These are phyloP conservation scores for Scortum barcoo DNA, from an alignment of 2,113 vertebrate species.

Conservation along the genomic window DNA sequence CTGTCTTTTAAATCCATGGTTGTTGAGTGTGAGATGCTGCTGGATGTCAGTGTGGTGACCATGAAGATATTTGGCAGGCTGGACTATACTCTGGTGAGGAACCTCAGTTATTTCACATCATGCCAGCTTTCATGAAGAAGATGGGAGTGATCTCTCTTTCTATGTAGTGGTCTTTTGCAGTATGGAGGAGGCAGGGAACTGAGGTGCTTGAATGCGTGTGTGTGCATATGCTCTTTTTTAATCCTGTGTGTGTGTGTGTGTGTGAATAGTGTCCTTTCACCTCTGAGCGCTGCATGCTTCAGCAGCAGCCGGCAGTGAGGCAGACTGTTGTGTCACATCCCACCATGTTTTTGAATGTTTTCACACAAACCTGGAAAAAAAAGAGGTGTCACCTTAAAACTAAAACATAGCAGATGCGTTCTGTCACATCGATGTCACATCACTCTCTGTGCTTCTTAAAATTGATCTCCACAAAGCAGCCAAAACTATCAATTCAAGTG, in stretches of 20 bases:
- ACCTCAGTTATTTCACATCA: no score
- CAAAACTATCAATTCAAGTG: background rate
- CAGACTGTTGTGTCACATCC: background rate
- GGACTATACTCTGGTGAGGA: slow-evolving; percentile 87
- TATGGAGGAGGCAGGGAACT: no score
- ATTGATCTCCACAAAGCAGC: background rate
- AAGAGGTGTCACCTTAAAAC: no score
- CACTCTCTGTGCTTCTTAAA: background rate
- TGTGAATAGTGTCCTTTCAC: background rate
- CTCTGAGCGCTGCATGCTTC: background rate
- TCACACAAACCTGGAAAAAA: background rate
- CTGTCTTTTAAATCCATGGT: background rate
- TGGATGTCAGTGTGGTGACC: slow-evolving; percentile 75
- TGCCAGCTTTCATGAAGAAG: slow-evolving; percentile 22
- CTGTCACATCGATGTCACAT: background rate
- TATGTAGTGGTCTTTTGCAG: background rate
- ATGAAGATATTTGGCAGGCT: slow-evolving; percentile 89
- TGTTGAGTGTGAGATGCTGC: slow-evolving; percentile 61
- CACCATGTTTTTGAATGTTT: slow-evolving; percentile 19
- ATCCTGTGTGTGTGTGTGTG: background rate
- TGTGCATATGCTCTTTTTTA: background rate
- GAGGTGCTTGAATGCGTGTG: background rate
- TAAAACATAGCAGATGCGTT: background rate
- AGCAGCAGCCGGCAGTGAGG: background rate
- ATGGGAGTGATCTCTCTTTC: background rate